phyloP scores from a whole-genome alignment of 2,888 invertebrate species.

The Sinhomidia bicolor region DNA sequence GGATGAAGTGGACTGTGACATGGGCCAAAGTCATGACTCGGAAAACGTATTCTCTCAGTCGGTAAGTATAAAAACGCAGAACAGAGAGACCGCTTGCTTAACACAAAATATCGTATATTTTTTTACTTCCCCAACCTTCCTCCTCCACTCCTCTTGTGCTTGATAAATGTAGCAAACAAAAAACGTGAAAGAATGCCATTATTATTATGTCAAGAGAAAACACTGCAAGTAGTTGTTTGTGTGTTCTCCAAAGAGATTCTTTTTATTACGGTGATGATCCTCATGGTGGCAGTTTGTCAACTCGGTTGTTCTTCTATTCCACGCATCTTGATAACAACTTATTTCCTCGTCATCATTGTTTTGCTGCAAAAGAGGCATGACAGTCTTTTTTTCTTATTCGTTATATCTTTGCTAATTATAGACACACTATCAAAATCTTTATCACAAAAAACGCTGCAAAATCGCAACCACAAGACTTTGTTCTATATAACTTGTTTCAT shows the following conservation, averaged over 20 bases:
- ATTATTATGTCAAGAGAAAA: constrained; percentile 53
- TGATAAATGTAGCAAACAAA: constrained; percentile 57
- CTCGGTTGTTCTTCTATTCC: constrained; percentile 35
- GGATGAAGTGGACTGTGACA: constrained; percentile 76
- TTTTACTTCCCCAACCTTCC: background rate
- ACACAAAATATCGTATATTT: background rate
- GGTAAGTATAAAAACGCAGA: constrained; percentile 52
- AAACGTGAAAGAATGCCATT: constrained; percentile 59
- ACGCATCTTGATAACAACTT: constrained; percentile 57
- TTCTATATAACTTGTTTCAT: background rate
- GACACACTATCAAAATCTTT: background rate
- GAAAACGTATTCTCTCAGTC: constrained; percentile 78
- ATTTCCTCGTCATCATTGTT: constrained; percentile 52
- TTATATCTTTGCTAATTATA: constrained; percentile 62
- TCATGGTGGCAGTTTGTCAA: constrained; percentile 67
- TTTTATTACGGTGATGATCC: constrained; percentile 42
- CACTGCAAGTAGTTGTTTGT: constrained; percentile 4
- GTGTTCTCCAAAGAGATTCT: constrained; percentile 20
- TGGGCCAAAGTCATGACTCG: constrained; percentile 80
- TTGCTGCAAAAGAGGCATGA: constrained; percentile 58
- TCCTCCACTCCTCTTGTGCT: constrained; percentile 26
- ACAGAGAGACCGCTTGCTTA: background rate
- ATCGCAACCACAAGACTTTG: background rate
- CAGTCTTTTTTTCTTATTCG: background rate
- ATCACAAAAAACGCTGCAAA: background rate